Evolutionary conservation across 2,888 invertebrate species (phyloP).

Genomic region (Conops quadrifasciatus): DNA sequence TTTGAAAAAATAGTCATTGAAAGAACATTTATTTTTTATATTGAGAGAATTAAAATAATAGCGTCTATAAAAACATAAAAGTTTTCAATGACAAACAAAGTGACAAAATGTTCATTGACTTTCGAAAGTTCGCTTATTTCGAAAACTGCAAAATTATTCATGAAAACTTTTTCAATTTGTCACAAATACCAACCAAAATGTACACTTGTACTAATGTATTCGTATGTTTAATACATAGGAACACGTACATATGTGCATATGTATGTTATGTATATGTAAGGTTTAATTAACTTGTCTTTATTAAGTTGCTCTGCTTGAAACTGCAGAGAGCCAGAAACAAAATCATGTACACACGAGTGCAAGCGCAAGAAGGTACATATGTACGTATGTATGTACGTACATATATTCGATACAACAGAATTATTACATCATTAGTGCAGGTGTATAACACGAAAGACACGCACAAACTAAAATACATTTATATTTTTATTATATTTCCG

Average conservation of each 20-base stretch:
- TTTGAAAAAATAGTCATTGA: too few species aligned
- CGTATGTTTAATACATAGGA: too few species aligned
- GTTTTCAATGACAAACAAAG: too few species aligned
- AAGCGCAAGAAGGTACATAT: background rate
- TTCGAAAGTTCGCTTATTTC: too few species aligned
- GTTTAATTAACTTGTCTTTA: conserved; percentile 16
- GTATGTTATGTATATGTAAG: background rate
- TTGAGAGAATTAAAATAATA: too few species aligned
- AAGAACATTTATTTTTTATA: too few species aligned
- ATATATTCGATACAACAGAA: background rate
- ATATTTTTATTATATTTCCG: too few species aligned
- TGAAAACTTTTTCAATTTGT: background rate
- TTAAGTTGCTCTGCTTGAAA: background rate
- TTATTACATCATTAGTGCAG: background rate
- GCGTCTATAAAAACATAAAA: too few species aligned
- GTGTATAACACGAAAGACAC: background rate
- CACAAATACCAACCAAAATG: background rate
- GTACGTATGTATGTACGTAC: background rate
- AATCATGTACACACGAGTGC: background rate
- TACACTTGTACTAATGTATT: background rate
- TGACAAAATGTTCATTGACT: too few species aligned
- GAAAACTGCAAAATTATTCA: too few species aligned
- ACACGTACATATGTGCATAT: background rate
- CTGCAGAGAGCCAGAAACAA: background rate
- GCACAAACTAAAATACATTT: background rate